Base-by-base conservation (phyloP, 2,797 vertebrate genomes). In the Tamandua tetradactyla region DNA sequence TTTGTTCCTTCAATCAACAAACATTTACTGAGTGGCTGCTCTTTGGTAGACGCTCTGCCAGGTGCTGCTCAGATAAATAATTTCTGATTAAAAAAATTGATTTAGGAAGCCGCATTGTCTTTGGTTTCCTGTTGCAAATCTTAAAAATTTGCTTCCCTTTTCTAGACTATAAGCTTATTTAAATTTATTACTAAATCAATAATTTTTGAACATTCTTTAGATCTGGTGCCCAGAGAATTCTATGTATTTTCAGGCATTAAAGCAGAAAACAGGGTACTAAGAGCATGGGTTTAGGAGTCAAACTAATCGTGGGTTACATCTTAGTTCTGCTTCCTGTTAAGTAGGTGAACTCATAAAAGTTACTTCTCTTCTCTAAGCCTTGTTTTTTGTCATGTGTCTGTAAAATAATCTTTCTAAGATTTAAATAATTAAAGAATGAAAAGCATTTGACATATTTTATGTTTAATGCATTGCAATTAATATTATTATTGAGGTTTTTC, bases 91-190 rank as follows among this genome's bases (percentile, higher is more conserved):
- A 81, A 89, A 88, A 7, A 71, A 47, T 15, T 72, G 32, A 88
- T 68, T 95, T 57, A 85, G 89, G 85, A 94, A 92, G 72, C 7
- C 32, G 66, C 23, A 12, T 66, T 64, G 42, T 71, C 35, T 78
- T 69, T 79, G 12, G n/a, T 75, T 89, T 89, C 40, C 27, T 93
- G 23, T 44, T 57, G 68, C 87, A 95, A 84, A 87, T 35, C 57
- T 86, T 79, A 64, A 84, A 83, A 55, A 94, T 87, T 22, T 94
- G n/a, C 66, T 78, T 68, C 40, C 57, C 5, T 49, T 4, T 85
- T 68, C n/a, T 88, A 23, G 75, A 40, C 42, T 64, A 61, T 40
- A 87, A 91, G 37, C 55, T 85, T 62, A 59, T 55, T 90, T 47
- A 76, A 94, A 52, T 8, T 47, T 87, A 55, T 76, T 80, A 64